These are phyloP conservation scores for Eidolon helvum DNA, from an alignment of 2,113 vertebrate genomes.

Conservation along the genomic window DNA sequence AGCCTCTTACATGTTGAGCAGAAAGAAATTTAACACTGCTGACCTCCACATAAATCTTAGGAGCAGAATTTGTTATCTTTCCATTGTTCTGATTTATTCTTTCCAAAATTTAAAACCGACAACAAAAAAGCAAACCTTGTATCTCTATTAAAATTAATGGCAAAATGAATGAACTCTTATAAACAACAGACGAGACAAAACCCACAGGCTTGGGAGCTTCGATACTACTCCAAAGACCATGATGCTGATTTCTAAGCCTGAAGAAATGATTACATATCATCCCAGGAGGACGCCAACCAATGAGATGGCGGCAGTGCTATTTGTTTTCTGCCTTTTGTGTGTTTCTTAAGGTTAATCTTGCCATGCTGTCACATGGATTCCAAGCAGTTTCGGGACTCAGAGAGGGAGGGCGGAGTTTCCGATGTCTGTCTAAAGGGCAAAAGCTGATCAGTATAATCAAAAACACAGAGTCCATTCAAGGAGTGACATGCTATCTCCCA, in stretches of 20 bases:
- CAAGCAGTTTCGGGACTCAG: not conserved
- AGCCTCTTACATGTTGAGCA: conserved; percentile 43
- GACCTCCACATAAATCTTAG: conserved; percentile 69
- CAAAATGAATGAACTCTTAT: not conserved
- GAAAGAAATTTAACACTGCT: conserved; percentile 29
- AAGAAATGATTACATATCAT: conserved; percentile 39
- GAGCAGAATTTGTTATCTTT: not conserved
- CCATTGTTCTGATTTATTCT: not conserved
- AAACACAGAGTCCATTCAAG: not conserved
- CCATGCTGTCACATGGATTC: not conserved
- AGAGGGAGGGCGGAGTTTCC: not conserved
- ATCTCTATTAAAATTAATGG: not conserved
- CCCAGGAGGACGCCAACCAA: not conserved
- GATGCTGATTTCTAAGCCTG: conserved; percentile 25
- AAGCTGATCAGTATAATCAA: not conserved
- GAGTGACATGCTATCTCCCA: not conserved
- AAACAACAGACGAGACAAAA: conserved; percentile 28
- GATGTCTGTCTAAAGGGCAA: conserved; percentile 41
- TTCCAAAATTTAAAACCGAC: conserved; percentile 18
- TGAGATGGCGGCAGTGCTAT: not conserved
- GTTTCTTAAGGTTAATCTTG: conserved; percentile 49
- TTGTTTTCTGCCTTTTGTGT: conserved; percentile 45
- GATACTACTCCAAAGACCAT: not conserved
- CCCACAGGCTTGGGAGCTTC: not conserved
- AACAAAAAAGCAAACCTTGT: not conserved